Conservation (phyloP, 2,113 vertebrate genomes). For the Struthio camelus region DNA sequence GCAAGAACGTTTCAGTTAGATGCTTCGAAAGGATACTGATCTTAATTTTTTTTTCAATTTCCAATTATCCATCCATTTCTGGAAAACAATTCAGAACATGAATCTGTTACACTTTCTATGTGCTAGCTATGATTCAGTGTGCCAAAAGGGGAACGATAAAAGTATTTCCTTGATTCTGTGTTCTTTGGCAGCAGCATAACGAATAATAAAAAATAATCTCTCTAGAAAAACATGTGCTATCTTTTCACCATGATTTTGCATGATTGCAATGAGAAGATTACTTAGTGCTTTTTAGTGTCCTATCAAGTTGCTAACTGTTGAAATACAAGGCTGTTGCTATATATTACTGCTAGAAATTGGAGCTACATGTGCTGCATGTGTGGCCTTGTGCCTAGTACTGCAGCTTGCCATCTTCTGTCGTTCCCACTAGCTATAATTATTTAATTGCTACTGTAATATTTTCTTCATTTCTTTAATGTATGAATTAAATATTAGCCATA, state of each 20-base stretch:
- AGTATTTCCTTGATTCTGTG: constrained; percentile 48
- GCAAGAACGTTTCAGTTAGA: not conserved
- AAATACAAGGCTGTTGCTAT: not conserved
- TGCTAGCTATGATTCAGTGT: not conserved
- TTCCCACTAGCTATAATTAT: not conserved
- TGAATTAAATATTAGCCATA: not conserved
- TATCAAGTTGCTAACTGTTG: not conserved
- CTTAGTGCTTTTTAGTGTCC: constrained; percentile 20
- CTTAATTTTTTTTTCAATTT: not conserved
- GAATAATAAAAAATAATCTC: constrained; percentile 26
- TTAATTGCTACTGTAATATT: not conserved
- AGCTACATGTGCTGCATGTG: not conserved
- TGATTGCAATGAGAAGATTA: constrained; percentile 16
- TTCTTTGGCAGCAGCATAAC: constrained; percentile 51
- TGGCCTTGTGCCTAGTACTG: not conserved
- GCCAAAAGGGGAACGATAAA: not conserved
- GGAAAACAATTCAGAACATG: not conserved
- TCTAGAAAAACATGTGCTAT: constrained; percentile 27
- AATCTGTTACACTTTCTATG: not conserved
- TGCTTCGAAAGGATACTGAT: not conserved
- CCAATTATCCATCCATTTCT: not conserved
- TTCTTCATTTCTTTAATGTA: not conserved
- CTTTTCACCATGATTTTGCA: not conserved
- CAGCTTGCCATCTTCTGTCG: not conserved
- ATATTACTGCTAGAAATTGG: not conserved